phyloP scores from a whole-genome alignment of 2,113 vertebrate species.

The Terrapene triunguis region DNA sequence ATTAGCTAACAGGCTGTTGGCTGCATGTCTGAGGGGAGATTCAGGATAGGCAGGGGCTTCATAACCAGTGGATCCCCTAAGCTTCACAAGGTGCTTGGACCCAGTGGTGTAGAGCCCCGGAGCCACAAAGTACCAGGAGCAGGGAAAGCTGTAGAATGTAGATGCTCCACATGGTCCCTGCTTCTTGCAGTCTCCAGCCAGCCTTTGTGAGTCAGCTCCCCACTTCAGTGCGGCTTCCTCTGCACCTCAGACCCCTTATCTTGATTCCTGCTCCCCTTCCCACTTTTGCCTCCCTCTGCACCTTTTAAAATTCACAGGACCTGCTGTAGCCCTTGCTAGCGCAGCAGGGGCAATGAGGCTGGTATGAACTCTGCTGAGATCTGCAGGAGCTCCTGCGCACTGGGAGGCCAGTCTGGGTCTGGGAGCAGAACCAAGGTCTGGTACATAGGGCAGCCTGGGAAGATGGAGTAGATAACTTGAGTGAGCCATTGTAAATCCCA shows the following conservation, averaged over 20 bases:
- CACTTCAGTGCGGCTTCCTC: not conserved
- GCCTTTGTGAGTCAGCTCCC: not conserved
- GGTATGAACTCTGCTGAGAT: not conserved
- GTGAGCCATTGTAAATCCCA: not conserved
- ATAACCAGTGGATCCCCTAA: too few relatives aligned
- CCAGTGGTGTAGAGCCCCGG: too few relatives aligned
- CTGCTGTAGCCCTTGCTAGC: not conserved
- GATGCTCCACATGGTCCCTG: not conserved
- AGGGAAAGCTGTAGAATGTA: not conserved
- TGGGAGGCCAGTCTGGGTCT: not conserved
- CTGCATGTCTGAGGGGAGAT: too few relatives aligned
- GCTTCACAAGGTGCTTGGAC: too few relatives aligned
- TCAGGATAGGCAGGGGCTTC: too few relatives aligned
- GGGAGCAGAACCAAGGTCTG: not conserved
- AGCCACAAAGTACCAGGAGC: too few relatives aligned
- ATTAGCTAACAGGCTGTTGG: too few relatives aligned
- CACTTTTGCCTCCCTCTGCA: not conserved
- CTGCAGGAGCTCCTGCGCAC: not conserved
- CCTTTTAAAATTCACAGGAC: not conserved
- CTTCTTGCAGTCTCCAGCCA: not conserved
- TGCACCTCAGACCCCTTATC: not conserved
- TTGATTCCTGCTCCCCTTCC: not conserved
- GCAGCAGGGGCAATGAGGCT: not conserved
- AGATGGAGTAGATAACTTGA: not conserved
- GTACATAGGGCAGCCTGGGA: not conserved